phyloP scores from a whole-genome alignment of 1,140 invertebrate species.

The Sitodiplosis mosellana region DNA sequence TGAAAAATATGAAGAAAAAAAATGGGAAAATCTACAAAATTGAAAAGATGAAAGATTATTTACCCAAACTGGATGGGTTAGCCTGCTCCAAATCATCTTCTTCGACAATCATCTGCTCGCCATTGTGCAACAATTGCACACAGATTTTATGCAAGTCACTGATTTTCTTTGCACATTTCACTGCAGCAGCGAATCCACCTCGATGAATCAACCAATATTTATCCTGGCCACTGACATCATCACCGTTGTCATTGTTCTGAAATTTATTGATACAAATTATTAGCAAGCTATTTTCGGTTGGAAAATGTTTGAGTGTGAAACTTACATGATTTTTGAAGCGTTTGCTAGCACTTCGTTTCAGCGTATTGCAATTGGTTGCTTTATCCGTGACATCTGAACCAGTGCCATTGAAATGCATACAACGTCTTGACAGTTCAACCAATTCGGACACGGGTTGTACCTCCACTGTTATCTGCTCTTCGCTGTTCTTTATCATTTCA shows the following conservation, averaged over 20 bases:
- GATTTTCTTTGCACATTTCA: slow-evolving; percentile 32
- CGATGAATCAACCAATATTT: slow-evolving; percentile 80
- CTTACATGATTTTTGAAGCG: slow-evolving; percentile 33
- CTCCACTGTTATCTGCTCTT: slow-evolving; percentile 64
- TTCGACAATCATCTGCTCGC: slow-evolving; percentile 65
- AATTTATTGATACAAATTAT: too few relatives aligned
- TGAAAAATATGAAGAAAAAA: too few relatives aligned
- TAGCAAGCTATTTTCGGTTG: too few relatives aligned
- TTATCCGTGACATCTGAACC: slow-evolving; percentile 16
- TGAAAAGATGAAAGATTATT: too few relatives aligned
- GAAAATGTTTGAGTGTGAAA: too few relatives aligned
- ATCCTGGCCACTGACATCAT: slow-evolving; percentile 17
- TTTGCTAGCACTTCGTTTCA: slow-evolving; percentile 57
- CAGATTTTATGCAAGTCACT: slow-evolving; percentile 40
- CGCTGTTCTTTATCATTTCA: slow-evolving; percentile 75
- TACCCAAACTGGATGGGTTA: slow-evolving; percentile 70
- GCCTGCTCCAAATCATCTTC: slow-evolving; percentile 89
- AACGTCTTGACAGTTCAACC: slow-evolving; percentile 62
- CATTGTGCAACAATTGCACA: slow-evolving; percentile 47
- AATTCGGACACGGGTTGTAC: slow-evolving; percentile 76
- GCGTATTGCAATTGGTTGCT: slow-evolving; percentile 40
- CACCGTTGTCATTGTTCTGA: too few relatives aligned
- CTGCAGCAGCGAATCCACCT: slow-evolving; percentile 67
- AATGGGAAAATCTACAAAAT: too few relatives aligned
- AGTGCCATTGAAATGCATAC: slow-evolving; percentile 24